Evolutionary conservation across 2,888 invertebrate species (phyloP), one percentile per base, ranked within the genome.

Genomic region (Andrena bicolor): DNA sequence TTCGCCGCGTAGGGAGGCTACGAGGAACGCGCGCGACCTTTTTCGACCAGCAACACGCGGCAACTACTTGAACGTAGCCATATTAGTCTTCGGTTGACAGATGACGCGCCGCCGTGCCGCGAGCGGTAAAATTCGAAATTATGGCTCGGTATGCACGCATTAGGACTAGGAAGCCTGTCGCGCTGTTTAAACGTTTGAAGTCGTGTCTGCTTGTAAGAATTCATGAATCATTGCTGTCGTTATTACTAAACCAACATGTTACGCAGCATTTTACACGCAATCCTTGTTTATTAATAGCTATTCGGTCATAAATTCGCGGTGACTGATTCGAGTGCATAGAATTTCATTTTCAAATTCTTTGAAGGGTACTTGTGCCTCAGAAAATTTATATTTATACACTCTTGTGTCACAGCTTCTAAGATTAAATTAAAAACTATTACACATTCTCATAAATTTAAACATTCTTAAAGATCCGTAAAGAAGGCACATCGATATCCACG

Each of bases 111-210:
- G 20, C n/a, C 13, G 26, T 64, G 51, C 53, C 60, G n/a, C 70
- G 20, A 51, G 81, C 81, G 70, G 82, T 28, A 49, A 63, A 65
- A 64, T 69, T 72, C 49, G 53, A 82, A 82, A 82, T 82, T 76
- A 73, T 41, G 23, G 32, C 41, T 16, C 41, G 26, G 61, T 23
- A 48, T n/a, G 16, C 51, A 4, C 6, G 16, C 53, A 20, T 20
- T 30, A 32, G 65, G 20, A 48, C 35, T 60, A 26, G 32, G 23
- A 70, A 70, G 16, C 51, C 10, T 7, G 20, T n/a, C 10, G 20
- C 0, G 28, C 16, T 2, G 23, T 48, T 16, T 10, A n/a, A 6
- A 51, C 23, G 16, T 0, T 41, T 53, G 13, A 26, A 49, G 60
- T 60, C 26, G 16, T n/a, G 26, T 2, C 13, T 61, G 5, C 32